phyloP scores from a whole-genome alignment of 1,140 invertebrate species.

The Neodiprion fabricii region DNA sequence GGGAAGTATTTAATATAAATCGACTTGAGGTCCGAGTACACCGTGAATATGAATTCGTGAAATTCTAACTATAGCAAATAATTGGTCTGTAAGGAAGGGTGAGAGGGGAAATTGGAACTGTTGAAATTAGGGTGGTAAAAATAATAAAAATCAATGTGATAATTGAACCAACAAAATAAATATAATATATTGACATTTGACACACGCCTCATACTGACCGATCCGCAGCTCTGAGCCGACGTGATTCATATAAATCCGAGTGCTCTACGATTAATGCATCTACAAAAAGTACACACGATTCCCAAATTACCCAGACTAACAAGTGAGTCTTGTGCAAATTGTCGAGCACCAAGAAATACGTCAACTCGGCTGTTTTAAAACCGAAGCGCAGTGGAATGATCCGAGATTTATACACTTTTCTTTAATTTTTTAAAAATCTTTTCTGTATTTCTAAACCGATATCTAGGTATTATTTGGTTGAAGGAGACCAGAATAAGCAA shows the following conservation, averaged over 20 bases:
- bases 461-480: neutral
- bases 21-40: too few relatives aligned
- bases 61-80: too few relatives aligned
- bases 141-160: conserved; percentile 27
- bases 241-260: neutral
- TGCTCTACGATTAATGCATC: too few relatives aligned
- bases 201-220: conserved; percentile 40
- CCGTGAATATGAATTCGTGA: too few relatives aligned
- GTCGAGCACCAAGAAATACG: neutral
- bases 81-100: too few relatives aligned
- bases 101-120: too few relatives aligned
- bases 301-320: neutral
- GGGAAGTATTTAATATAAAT: too few relatives aligned
- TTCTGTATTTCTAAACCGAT: too few relatives aligned
- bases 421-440: too few relatives aligned
- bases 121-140: neutral
- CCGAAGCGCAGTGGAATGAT: neutral
- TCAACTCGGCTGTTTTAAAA: neutral
- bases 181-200: conserved; percentile 45
- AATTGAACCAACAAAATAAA: conserved; percentile 48
- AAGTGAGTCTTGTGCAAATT: neutral
- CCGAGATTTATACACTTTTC: neutral
- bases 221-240: conserved; percentile 24
- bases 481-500: neutral
- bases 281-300: neutral